phyloP scores from a whole-genome alignment of 1,140 invertebrate species.

The Apolygus lucorum region DNA sequence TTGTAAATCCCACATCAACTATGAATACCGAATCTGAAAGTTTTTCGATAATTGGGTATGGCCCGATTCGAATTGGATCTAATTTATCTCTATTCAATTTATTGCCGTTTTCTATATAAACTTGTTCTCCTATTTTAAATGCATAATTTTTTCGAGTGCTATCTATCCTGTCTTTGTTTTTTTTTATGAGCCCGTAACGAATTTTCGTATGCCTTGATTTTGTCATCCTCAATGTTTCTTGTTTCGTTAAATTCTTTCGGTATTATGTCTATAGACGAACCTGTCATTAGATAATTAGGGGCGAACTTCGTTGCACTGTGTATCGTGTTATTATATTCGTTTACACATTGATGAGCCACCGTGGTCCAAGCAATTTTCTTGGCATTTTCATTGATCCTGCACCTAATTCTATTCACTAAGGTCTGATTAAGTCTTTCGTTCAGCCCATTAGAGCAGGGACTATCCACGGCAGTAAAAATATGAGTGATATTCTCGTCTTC shows the following conservation, averaged over 20 bases:
- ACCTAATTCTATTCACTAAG: too few species aligned
- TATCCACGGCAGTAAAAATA: too few species aligned
- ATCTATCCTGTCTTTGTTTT: background rate
- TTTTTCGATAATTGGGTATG: background rate
- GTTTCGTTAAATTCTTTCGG: background rate
- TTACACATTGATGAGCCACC: too few species aligned
- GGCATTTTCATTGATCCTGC: too few species aligned
- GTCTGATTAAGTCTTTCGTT: too few species aligned
- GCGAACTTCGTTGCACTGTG: background rate
- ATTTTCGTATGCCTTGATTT: background rate
- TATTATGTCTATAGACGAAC: too few species aligned
- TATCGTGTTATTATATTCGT: too few species aligned
- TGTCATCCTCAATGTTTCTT: background rate
- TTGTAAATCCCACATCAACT: background rate
- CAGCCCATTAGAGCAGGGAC: too few species aligned
- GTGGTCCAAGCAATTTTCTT: too few species aligned
- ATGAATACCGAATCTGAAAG: background rate
- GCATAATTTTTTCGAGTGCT: background rate
- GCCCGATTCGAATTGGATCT: background rate
- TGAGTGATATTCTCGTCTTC: too few species aligned
- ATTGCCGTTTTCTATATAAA: too few species aligned
- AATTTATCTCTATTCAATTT: background rate
- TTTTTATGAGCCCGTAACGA: background rate
- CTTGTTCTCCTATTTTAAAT: background rate
- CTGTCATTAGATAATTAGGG: background rate